Base-by-base conservation (phyloP, 2,888 invertebrate species). In the Rambutsinella grinnellia region DNA sequence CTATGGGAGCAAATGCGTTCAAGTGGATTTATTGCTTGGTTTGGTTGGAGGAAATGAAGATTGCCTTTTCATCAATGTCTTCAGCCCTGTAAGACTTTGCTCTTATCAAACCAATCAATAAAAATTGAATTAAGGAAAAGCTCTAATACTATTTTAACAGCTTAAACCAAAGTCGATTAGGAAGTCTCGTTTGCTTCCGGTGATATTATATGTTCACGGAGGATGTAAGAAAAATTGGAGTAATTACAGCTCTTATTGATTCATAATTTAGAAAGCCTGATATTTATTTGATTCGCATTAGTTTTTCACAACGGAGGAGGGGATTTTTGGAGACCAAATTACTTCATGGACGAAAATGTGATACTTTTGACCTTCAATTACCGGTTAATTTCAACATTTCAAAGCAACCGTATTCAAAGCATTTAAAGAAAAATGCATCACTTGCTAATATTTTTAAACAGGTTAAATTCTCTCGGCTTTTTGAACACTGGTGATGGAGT, bases 401-500 rank as follows among this genome's bases (percentile, higher is more conserved):
- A n/a, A n/a, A n/a, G n/a, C n/a, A n/a, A n/a, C n/a, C n/a, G n/a
- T n/a, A n/a, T n/a, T n/a, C n/a, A n/a, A n/a, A n/a, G n/a, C n/a
- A n/a, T n/a, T n/a, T n/a, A n/a, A n/a, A n/a, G n/a, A n/a, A n/a
- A n/a, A n/a, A n/a, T n/a, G n/a, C n/a, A n/a, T n/a, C n/a, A n/a
- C n/a, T n/a, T n/a, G n/a, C n/a, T n/a, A n/a, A n/a, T n/a, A n/a
- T n/a, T n/a, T n/a, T n/a, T n/a, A n/a, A n/a, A n/a, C n/a, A n/a
- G n/a, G n/a, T n/a, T n/a, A n/a, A n/a, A n/a, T n/a, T n/a, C n/a
- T 28, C 24, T 8, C 62, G 81, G 81, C 6, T 82, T 82, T 61
- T 60, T 83, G 6, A 81, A 78, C 53, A 81, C 82, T 19, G 82
- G 80, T 0, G 82, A 82, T 70, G 79, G 76, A 1, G 76, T 65